phyloP scores from a whole-genome alignment of 1,140 invertebrate genomes.

The Achroia grisella region DNA sequence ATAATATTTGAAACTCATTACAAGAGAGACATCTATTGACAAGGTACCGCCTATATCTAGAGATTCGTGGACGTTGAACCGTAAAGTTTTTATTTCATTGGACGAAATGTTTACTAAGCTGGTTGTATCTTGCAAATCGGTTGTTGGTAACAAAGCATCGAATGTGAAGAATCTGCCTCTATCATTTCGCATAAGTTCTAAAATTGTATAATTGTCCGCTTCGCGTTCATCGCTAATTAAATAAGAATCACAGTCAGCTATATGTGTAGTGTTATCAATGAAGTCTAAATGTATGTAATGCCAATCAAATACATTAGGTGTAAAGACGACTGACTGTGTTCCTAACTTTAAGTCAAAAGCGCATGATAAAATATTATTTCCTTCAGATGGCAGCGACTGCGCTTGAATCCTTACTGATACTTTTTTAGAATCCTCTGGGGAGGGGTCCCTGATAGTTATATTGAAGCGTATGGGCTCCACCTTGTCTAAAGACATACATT shows the following conservation, averaged over 20 bases:
- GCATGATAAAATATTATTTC: slow-evolving; percentile 49
- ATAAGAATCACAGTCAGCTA: slow-evolving; percentile 48
- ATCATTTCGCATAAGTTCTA: slow-evolving; percentile 77
- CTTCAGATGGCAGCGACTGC: slow-evolving; percentile 51
- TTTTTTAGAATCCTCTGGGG: slow-evolving; percentile 19
- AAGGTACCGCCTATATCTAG: slow-evolving; percentile 83
- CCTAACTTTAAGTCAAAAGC: slow-evolving; percentile 41
- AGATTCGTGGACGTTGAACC: slow-evolving; percentile 78
- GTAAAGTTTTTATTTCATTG: slow-evolving; percentile 74
- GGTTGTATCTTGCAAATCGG: slow-evolving; percentile 74
- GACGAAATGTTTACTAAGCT: slow-evolving; percentile 78
- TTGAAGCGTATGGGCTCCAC: slow-evolving; percentile 46
- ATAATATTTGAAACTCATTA: slow-evolving; percentile 71
- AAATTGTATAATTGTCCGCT: slow-evolving; percentile 48
- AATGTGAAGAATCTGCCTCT: slow-evolving; percentile 82
- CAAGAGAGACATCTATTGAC: slow-evolving; percentile 77
- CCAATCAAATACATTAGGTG: slow-evolving; percentile 72
- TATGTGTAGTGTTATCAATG: slow-evolving; percentile 25
- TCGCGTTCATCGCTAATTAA: slow-evolving; percentile 33
- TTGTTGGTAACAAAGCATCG: slow-evolving; percentile 78
- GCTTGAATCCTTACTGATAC: slow-evolving; percentile 53
- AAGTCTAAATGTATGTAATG: slow-evolving; percentile 74
- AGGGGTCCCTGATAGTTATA: slow-evolving; percentile 32
- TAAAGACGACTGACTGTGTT: slow-evolving; percentile 62
- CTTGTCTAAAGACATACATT: slow-evolving; percentile 41